Evolutionary conservation across 2,797 vertebrate genomes (phyloP).

Genomic region (Pempheris klunzingeri): DNA sequence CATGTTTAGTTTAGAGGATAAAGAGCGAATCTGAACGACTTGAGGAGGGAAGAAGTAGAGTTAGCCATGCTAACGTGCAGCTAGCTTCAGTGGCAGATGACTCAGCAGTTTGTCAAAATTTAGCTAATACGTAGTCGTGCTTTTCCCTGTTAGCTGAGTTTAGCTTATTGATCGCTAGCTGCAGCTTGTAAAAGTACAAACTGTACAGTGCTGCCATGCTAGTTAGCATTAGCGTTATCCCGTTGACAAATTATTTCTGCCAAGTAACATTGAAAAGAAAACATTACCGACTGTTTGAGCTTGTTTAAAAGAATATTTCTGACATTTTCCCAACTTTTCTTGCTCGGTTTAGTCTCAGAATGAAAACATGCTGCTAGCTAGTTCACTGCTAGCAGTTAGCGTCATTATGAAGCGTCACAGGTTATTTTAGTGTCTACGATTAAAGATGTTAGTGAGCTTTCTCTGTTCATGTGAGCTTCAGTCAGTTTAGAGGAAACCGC

Average conservation of each 20-base stretch:
- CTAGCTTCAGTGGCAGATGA: constrained; percentile 11
- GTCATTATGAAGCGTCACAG: neutral
- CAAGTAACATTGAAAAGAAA: too few species aligned
- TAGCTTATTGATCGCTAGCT: neutral
- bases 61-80: neutral
- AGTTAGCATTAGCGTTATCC: neutral
- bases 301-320: too few species aligned
- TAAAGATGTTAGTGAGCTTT: neutral
- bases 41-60: neutral
- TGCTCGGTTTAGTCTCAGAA: too few species aligned
- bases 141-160: neutral
- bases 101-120: neutral
- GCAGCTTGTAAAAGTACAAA: neutral
- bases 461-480: neutral
- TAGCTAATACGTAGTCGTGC: neutral
- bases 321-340: neutral
- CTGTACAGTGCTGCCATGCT: neutral
- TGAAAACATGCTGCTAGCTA: constrained; percentile 14
- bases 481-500: constrained; percentile 6
- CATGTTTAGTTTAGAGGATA: neutral
- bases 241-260: too few species aligned
- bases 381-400: neutral
- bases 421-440: neutral
- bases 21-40: neutral
- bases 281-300: too few species aligned